Base-by-base conservation (phyloP, 1,140 invertebrate species). In the Leptinotarsa texana region DNA sequence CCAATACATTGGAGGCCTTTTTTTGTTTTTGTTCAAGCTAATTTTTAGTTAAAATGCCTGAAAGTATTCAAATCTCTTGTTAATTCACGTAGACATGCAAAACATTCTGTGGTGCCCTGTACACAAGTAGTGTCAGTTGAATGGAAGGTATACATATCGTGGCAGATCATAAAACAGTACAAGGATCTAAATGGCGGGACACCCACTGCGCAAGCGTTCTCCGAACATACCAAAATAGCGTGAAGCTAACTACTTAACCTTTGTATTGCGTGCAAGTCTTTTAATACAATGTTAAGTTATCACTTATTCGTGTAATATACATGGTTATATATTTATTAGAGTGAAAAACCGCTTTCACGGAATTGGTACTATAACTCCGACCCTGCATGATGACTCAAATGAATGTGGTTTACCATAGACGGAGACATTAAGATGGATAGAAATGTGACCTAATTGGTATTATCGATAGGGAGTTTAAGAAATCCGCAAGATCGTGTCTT, bases 251-350 rank as follows among this genome's bases (percentile, higher is more conserved):
- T 80, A 80, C 79, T 80, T 80, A 80, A 71, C 74, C 76, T 72
- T 72, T 49, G 65, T 22, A 72, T 80, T 67, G 79, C 79, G 78
- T 80, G 79, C 76, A 73, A n/a, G 73, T 66, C 49, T 69, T 76
- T 81, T 81, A 81, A 81, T 81, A 78, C 77, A 79, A 80, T 80
- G 80, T 81, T 81, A 81, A 81, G 76, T 80, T 81, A 81, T 81
- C 78, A 77, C 78, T 77, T 79, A 79, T 75, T 74, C 73, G 74
- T 77, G 78, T 77, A 77, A 74, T 74, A 74, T 70, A 74, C 73
- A 69, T 69, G 73, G 18, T 74, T 74, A 69, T 69, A 74, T 69
- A 74, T 74, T 74, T 74, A 74, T 74, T 74, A 74, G 73, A 74
- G n/a, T 51, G 27, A 24, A 66, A 65, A 27, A 70, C 72, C 63